Base-by-base conservation (phyloP, 2,888 invertebrate species). In the Cataglyphis albicans region DNA sequence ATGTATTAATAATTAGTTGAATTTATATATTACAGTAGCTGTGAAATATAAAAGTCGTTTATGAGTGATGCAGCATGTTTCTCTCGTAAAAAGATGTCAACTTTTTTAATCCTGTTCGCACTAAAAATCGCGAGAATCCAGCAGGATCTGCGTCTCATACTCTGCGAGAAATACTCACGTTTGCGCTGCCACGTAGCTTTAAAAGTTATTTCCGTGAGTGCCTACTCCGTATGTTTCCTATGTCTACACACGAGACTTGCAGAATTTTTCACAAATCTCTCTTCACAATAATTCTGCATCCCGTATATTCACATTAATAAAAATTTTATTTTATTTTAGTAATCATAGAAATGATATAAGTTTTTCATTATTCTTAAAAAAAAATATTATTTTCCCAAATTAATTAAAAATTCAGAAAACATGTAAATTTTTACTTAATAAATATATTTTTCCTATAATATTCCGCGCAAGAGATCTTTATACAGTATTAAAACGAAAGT, bases 81-180 rank as follows among this genome's bases (percentile, higher is more conserved):
- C 25, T 38, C 25, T 25, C 12, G 29, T 29, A 55, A 67, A 76
- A 48, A 67, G 55, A 15, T 41, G 55, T 67, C 55, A 67, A 25
- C 67, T 55, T 76, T 67, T 76, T 55, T 29, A 55, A 76, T 76
- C n/a, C 67, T 7, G 12, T 21, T 41, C 41, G 38, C 41, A 38
- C 18, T 64, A 65, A 65, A 55, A 55, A 55, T 65, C 55, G 9
- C 29, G 25, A 25, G 7, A 38, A 38, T 52, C 35, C 65, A 38
- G 7, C 25, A 67, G 67, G 67, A 55, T 67, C 38, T 38, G 38
- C 9, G 67, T 55, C 76, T 76, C 76, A 67, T 29, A 29, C 29
- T 76, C 52, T 38, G n/a, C 29, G 55, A 67, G 67, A 76, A 67
- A 41, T 67, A 55, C 76, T 76, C 67, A 76, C 76, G 76, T 76